Percentiles rank a stretch among this genome's conserved stretches.
phyloP scores from a whole-genome alignment of 2,797 vertebrate genomes.

The Orientallactaga sibirica region DNA sequence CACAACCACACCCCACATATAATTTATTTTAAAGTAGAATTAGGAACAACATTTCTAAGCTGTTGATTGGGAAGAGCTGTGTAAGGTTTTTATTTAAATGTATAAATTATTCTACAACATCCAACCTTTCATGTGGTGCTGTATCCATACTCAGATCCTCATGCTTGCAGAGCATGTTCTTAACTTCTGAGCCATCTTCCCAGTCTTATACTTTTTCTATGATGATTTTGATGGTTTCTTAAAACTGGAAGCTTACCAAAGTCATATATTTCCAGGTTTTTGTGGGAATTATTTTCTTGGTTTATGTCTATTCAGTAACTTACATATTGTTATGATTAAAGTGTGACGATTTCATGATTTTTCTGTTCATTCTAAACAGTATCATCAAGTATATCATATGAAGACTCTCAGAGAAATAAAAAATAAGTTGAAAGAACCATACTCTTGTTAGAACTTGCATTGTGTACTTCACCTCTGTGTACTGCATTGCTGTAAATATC shows the following conservation, averaged over 20 bases:
- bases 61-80: neutral
- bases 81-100: slow-evolving; percentile 8
- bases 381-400: neutral
- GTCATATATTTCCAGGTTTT: neutral
- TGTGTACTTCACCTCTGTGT: neutral
- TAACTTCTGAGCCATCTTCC: too few species aligned
- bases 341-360: neutral
- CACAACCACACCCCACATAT: neutral
- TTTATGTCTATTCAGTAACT: neutral
- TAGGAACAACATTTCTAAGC: neutral
- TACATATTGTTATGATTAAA: slow-evolving; percentile 25
- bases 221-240: slow-evolving; percentile 2
- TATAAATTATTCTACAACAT: neutral
- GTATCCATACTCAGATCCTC: neutral
- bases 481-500: slow-evolving; percentile 1
- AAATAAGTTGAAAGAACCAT: neutral
- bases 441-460: neutral
- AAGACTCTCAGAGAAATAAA: slow-evolving; percentile 47
- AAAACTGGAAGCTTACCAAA: neutral
- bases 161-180: too few species aligned
- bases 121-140: neutral
- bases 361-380: slow-evolving; percentile 3
- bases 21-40: slow-evolving; percentile 4
- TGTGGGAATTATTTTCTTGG: slow-evolving; percentile 35
- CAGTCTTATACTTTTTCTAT: neutral